Base-by-base conservation (phyloP, 92 coral and sea anemone genomes). In the Paramuricea clavata region DNA sequence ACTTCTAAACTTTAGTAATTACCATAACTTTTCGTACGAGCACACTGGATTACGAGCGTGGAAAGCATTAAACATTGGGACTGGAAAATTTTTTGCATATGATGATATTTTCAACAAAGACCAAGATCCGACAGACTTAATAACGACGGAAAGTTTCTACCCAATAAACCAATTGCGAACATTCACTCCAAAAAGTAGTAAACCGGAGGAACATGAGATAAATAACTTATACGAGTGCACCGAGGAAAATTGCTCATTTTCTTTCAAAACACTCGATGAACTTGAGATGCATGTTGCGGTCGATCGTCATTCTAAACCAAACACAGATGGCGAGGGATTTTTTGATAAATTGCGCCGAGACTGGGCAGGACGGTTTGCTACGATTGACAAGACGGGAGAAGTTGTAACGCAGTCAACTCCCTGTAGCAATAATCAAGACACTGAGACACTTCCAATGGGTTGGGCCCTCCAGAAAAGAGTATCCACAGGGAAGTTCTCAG, bases 381-480 rank as follows among this genome's bases (percentile, higher is more conserved):
- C 87, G 42, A 75, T 89, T n/a, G 87, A 88, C 9, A 88, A 83
- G 84, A 64, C 47, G 54, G 54, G 2, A 42, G 49, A 42, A 47
- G 54, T 47, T 47, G 10, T 8, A 47, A 8, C 54, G 13, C 54
- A 47, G 54, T 47, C 54, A 47, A 47, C 54, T 47, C 54, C 54
- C 10, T 47, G 54, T 47, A 2, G 10, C 54, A 8, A 8, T 47
- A 47, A 8, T 47, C 54, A 54, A 13, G 62, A 17, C 25, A 54
- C 1, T 1, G 62, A 54, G 62, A 19, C 62, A 54, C 23, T 54
- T 19, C 8, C 74, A 12, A 13, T 64, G 64, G 92, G 91, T 12
- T 88, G 91, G 91, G 91, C 91, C 2, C 75, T 88, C 12, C 91
- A 82, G 50, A 69, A 74, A 11, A 72, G 74, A 61, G 77, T 60